phyloP scores from a whole-genome alignment of 2,113 vertebrate genomes.

The Echinops telfairi region DNA sequence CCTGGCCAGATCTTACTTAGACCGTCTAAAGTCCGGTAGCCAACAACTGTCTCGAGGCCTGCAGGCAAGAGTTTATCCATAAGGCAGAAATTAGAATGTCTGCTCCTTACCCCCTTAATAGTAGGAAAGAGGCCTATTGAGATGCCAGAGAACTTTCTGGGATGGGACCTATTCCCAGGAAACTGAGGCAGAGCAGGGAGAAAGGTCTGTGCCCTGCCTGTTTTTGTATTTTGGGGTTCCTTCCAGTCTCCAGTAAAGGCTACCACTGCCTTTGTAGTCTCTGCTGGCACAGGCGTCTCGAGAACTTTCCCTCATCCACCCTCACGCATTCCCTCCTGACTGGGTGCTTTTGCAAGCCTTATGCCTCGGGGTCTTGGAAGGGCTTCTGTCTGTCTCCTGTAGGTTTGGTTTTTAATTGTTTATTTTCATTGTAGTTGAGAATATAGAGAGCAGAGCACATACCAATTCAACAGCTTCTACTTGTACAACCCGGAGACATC shows the following conservation, averaged over 20 bases:
- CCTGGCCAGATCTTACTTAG: neutral
- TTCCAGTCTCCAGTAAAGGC: neutral
- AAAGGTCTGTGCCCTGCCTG: neutral
- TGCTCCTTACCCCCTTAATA: neutral
- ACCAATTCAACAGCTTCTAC: neutral
- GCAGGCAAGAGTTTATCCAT: neutral
- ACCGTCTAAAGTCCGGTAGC: neutral
- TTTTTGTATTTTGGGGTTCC: neutral
- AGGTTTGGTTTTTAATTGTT: neutral
- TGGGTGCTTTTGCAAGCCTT: neutral
- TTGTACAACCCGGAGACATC: neutral
- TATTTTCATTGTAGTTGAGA: neutral
- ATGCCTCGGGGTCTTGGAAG: conserved; percentile 4
- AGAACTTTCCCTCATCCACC: neutral
- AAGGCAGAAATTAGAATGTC: conserved; percentile 21
- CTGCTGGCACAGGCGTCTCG: neutral
- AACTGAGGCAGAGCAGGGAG: neutral
- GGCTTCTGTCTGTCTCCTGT: neutral
- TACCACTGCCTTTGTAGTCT: neutral
- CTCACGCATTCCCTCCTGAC: neutral
- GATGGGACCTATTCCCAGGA: neutral
- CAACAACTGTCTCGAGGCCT: neutral
- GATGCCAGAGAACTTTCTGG: neutral
- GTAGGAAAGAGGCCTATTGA: neutral
- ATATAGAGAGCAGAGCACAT: neutral